Conservation (phyloP, 2,113 vertebrate genomes). For the Chlorodrepanis virens region DNA sequence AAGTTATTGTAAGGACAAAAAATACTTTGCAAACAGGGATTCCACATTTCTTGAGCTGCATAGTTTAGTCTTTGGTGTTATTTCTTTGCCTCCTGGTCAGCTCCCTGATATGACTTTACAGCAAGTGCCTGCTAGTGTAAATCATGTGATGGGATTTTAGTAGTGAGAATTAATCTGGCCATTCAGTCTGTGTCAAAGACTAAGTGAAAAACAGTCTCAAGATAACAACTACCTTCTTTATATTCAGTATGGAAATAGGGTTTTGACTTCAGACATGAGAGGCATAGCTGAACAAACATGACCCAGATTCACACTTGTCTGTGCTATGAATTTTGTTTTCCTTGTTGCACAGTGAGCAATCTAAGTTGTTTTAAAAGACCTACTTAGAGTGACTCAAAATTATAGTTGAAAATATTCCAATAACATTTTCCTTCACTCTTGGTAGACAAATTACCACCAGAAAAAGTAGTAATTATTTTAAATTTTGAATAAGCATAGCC, state of each 20-base stretch:
- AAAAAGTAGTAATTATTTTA: neutral
- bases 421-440: neutral
- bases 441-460: neutral
- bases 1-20: neutral
- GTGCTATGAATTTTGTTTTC: slow-evolving; percentile 12
- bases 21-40: neutral
- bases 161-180: neutral
- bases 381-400: neutral
- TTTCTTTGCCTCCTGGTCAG: neutral
- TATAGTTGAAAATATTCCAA: neutral
- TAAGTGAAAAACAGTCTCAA: neutral
- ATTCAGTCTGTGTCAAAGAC: neutral
- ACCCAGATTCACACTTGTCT: slow-evolving; percentile 17
- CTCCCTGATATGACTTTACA: neutral
- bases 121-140: neutral
- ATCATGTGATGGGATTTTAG: neutral
- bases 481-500: neutral
- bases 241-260: neutral
- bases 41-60: accelerated
- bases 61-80: neutral
- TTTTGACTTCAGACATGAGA: slow-evolving; percentile 12
- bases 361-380: neutral
- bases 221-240: neutral
- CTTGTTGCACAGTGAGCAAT: neutral
- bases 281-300: slow-evolving; percentile 5